Base-by-base conservation (phyloP, 2,888 invertebrate species). In the Adelognathus sp. region DNA sequence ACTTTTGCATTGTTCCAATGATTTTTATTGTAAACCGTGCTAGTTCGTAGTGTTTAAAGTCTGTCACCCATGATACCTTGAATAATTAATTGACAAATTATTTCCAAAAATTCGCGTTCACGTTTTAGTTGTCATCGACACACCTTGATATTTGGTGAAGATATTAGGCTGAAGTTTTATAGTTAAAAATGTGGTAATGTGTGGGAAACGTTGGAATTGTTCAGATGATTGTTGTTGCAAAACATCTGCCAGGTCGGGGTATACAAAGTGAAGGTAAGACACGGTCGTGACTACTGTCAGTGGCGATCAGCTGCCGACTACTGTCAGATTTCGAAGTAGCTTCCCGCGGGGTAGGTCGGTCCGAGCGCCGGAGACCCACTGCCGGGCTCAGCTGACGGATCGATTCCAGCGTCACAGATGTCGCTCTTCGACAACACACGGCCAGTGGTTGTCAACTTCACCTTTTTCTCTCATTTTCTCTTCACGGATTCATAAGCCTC, bases 271-370 rank as follows among this genome's bases (percentile, higher is more conserved):
- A n/a, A 9, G 41, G n/a, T n/a, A n/a, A n/a, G n/a, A n/a, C n/a
- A n/a, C 24, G n/a, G 33, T 14, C 46, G 11, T n/a, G n/a, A 41
- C 58, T 33, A 50, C 41, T 58, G 60, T 39, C 69, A 70, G 64
- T 64, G 70, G 33, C 78, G 64, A 70, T 64, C 74, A 74, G 74
- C 74, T 74, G 78, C 39, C 69, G 18, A 44, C 41, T 69, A 67
- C 72, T 72, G 72, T 66, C 71, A 60, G 11, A 52, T 27, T 39
- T 44, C 41, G 14, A n/a, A 29, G 16, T 39, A 31, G 16, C 46
- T 46, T 64, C 41, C 24, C 50, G 50, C 11, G 18, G 9, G 46
- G 63, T 64, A 46, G 31, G 63, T 50, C 31, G 33, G 63, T 50
- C 46, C 3, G 24, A 9, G 44, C n/a, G 61, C 36, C 3, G 41